Evolutionary conservation across 2,888 invertebrate species (phyloP).

Genomic region (Gisinianus flammeolus): DNA sequence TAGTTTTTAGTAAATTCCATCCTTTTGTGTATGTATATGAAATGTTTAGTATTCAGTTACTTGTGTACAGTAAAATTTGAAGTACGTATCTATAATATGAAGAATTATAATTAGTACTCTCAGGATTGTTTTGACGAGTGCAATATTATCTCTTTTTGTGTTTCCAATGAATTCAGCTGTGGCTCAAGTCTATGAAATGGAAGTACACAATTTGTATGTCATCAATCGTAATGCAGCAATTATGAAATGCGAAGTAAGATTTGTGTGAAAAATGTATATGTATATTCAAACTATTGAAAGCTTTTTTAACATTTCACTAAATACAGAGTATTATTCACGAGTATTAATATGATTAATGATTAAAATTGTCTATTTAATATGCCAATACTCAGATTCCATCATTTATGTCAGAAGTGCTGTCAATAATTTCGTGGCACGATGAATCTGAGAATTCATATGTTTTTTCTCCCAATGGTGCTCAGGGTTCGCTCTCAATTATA

Average conservation of each 20-base stretch:
- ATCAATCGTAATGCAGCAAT: constrained; percentile 63
- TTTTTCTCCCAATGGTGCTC: constrained; percentile 1
- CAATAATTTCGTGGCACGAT: constrained; percentile 61
- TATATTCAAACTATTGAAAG: not conserved
- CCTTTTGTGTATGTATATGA: too few relatives aligned
- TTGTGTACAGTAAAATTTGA: too few relatives aligned
- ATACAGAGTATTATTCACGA: not conserved
- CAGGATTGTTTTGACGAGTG: too few relatives aligned
- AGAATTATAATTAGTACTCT: too few relatives aligned
- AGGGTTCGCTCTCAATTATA: constrained; percentile 18
- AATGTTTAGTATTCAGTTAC: too few relatives aligned
- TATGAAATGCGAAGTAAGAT: constrained; percentile 62
- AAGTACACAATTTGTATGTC: constrained; percentile 79
- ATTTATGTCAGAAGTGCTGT: constrained; percentile 64
- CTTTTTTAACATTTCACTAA: not conserved
- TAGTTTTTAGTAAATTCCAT: not conserved
- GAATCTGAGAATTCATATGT: constrained; percentile 62
- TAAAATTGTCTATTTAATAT: not conserved
- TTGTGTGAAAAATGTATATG: not conserved
- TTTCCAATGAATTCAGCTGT: constrained; percentile 73
- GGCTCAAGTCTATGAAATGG: constrained; percentile 85
- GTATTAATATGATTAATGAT: not conserved
- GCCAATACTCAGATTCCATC: constrained; percentile 59
- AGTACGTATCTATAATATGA: too few relatives aligned
- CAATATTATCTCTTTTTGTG: too few relatives aligned